Base-by-base conservation (phyloP, 2,113 vertebrate genomes). In the Boleophthalmus pectinirostris region DNA sequence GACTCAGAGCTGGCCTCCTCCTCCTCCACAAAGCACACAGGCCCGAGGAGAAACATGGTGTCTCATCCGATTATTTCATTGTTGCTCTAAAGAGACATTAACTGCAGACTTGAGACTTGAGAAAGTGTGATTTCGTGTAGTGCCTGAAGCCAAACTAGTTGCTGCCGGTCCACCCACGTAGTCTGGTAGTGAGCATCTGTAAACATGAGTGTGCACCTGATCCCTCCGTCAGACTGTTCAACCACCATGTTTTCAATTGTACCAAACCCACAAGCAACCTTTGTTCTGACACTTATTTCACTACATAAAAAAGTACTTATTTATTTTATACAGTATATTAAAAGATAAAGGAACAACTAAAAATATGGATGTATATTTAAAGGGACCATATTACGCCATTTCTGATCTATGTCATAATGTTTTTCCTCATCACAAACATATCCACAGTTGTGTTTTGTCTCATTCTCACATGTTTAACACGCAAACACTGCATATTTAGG, bases 71-170 rank as follows among this genome's bases (percentile, higher is more conserved):
- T 64, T 64, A 64, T 38, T 64, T 64, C 11, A 64, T 64, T 64
- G 61, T 38, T n/a, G 35, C 61, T 64, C 61, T 43, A 64, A 64
- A 64, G 61, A 64, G 61, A 64, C 61, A 64, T 64, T 64, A 64
- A 61, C 25, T 16, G 25, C 58, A 33, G 58, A 64, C 61, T 33
- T n/a, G 9, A 38, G 29, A 64, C 61, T 64, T 64, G 29, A 38
- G 61, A 64, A 64, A 64, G 61, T 64, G 33, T 38, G 61, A n/a
- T 38, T 43, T 18, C 21, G 61, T 38, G 29, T 13, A 38, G 18
- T 11, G 61, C 61, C 61, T 21, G 61, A 64, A 64, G 61, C 61
- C 10, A 13, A 35, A 64, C 61, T 64, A 20, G 61, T 21, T 64
- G 61, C 61, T 64, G 61, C 33, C 11, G 33, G 20, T 64, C 61